Evolutionary conservation across 1,140 invertebrate species (phyloP).

Genomic region (Drosophila saltans): DNA sequence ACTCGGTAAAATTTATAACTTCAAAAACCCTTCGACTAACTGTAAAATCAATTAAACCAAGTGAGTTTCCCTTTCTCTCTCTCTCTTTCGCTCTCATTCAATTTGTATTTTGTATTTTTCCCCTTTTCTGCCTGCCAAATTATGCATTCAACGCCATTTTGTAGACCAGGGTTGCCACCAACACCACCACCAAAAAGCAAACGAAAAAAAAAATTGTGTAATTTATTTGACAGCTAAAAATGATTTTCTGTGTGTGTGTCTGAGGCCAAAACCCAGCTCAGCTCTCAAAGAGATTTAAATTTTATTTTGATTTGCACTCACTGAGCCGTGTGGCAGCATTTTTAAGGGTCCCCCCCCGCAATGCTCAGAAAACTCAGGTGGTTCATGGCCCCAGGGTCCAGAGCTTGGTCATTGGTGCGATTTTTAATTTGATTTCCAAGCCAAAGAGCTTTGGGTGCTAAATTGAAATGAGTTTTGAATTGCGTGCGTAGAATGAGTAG

Average conservation of each 20-base stretch:
- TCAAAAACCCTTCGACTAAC: slow-evolving; percentile 49
- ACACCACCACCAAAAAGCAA: slow-evolving; percentile 10
- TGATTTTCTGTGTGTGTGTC: slow-evolving; percentile 50
- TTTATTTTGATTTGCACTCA: slow-evolving; percentile 72
- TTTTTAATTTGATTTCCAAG: slow-evolving; percentile 71
- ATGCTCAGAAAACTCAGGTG: slow-evolving; percentile 14
- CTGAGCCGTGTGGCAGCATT: slow-evolving; percentile 67
- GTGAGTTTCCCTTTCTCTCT: slow-evolving; percentile 40
- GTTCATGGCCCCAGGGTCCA: slow-evolving; percentile 56
- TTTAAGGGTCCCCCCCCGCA: slow-evolving; percentile 6
- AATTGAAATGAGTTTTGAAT: slow-evolving; percentile 65
- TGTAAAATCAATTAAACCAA: slow-evolving; percentile 75
- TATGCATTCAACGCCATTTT: slow-evolving; percentile 73
- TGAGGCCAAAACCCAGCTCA: slow-evolving; percentile 17
- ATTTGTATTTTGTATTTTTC: not conserved
- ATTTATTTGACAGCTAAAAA: slow-evolving; percentile 73
- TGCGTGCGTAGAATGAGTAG: slow-evolving; percentile 17
- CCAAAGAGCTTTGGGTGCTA: slow-evolving; percentile 48
- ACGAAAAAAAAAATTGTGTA: slow-evolving; percentile 52
- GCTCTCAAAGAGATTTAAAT: slow-evolving; percentile 70
- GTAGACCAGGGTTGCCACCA: slow-evolving; percentile 26
- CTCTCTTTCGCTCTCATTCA: not conserved
- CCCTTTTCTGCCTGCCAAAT: slow-evolving; percentile 53
- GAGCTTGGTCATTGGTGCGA: slow-evolving; percentile 69
- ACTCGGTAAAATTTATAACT: slow-evolving; percentile 62